phyloP scores from a whole-genome alignment of 2,888 invertebrate genomes.

The Thumatha senex region DNA sequence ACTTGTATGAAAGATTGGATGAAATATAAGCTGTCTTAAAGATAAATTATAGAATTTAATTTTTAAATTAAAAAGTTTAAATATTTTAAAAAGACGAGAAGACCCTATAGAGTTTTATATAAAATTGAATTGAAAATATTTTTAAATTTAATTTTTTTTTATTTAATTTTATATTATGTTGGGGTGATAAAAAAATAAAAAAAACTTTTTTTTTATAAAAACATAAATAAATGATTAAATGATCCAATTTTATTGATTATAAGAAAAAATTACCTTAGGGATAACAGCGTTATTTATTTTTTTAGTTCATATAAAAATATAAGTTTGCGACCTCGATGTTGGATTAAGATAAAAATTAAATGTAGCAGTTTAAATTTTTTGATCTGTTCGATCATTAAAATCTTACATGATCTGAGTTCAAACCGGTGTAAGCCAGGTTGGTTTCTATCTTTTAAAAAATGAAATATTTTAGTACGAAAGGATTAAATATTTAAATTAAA shows the following conservation, averaged over 20 bases:
- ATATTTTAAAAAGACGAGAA: too few species aligned
- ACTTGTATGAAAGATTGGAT: too few species aligned
- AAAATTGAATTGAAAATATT: too few species aligned
- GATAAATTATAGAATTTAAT: too few species aligned
- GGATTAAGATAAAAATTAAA: constrained; percentile 89
- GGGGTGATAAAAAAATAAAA: too few species aligned
- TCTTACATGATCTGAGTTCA: constrained; percentile 95
- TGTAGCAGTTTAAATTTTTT: constrained; percentile 86
- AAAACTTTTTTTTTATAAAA: too few species aligned
- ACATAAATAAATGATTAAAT: constrained; percentile 24
- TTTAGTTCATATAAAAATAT: constrained; percentile 88
- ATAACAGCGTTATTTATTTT: constrained; percentile 93
- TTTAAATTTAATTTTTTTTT: too few species aligned
- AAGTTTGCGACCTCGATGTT: constrained; percentile 95
- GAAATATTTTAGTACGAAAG: constrained; percentile 91
- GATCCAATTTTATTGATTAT: constrained; percentile 85
- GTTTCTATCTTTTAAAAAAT: constrained; percentile 89
- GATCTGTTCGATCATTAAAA: constrained; percentile 93
- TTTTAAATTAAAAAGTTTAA: too few species aligned
- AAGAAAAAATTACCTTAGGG: constrained; percentile 91
- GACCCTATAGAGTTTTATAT: too few species aligned
- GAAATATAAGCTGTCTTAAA: too few species aligned
- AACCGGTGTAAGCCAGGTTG: constrained; percentile 93
- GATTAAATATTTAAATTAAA: constrained; percentile 85
- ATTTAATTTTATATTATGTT: too few species aligned